A percentile compares a stretch with the other conserved stretches of the same genome.
Conservation (phyloP, 2,888 invertebrate species). For the Spodoptera littoralis region DNA sequence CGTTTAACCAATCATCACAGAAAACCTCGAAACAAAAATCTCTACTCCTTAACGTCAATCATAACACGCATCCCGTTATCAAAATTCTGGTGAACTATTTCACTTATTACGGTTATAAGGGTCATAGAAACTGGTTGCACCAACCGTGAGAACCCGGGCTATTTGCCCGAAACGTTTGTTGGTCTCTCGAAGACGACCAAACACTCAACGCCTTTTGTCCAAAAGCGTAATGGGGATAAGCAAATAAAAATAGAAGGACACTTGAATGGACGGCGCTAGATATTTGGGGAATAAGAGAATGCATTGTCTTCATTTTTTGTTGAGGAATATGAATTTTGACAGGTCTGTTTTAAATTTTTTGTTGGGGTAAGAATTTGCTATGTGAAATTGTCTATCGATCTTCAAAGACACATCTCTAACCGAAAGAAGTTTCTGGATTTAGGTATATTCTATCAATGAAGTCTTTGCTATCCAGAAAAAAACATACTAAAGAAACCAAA, state of each 20-base stretch:
- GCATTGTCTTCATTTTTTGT: constrained; percentile 44
- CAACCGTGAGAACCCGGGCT: constrained; percentile 80
- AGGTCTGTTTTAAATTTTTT: neutral
- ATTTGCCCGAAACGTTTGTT: constrained; percentile 82
- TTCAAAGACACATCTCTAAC: neutral
- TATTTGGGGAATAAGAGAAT: constrained; percentile 61
- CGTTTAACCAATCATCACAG: no score
- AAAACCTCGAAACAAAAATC: no score
- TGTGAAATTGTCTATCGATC: neutral
- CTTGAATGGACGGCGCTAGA: constrained; percentile 77
- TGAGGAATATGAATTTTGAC: constrained; percentile 15
- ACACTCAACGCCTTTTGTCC: constrained; percentile 87
- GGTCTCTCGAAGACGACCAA: constrained; percentile 77
- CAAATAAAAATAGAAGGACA: constrained; percentile 79
- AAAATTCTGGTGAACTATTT: constrained; percentile 57
- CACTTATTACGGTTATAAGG: constrained; percentile 55
- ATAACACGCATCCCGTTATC: constrained; percentile 48
- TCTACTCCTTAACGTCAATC: constrained; percentile 28
- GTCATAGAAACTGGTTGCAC: constrained; percentile 53
- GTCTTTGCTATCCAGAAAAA: no score
- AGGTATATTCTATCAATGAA: no score
- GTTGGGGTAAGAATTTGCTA: neutral
- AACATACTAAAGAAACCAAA: no score
- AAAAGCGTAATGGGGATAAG: constrained; percentile 87
- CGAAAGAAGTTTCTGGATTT: no score